Conservation (phyloP, 2,797 vertebrate species). For the Paratrypauchen microcephalus region DNA sequence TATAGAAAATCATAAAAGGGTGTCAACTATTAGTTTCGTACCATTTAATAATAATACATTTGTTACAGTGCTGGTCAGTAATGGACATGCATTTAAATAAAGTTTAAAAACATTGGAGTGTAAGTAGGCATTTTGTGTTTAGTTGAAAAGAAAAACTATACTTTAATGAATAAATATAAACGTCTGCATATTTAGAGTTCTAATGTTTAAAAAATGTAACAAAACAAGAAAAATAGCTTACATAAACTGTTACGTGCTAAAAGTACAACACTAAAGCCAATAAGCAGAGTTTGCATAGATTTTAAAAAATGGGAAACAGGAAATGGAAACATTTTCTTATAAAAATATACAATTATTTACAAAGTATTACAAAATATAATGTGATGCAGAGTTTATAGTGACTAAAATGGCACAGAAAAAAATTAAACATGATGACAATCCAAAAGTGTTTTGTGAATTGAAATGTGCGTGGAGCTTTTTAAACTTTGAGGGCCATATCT, state of each 20-base stretch:
- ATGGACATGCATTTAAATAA: constrained; percentile 7
- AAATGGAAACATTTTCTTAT: constrained; percentile 8
- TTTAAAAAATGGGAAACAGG: constrained; percentile 9
- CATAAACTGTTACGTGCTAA: constrained; percentile 29
- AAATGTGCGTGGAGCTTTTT: constrained; percentile 1
- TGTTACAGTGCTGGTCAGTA: constrained; percentile 30
- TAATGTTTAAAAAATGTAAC: constrained; percentile 11
- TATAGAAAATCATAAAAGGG: constrained; percentile 24
- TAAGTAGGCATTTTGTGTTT: not conserved
- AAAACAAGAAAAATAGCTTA: constrained; percentile 19
- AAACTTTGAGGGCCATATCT: constrained; percentile 79
- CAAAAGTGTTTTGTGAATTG: constrained; percentile 6
- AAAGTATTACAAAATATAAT: constrained; percentile 14
- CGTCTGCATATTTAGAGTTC: not conserved
- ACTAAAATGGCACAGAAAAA: not conserved
- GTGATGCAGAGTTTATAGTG: not conserved
- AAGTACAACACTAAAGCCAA: constrained; percentile 18
- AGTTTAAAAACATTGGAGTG: not conserved
- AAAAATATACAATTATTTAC: constrained; percentile 33
- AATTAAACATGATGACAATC: not conserved
- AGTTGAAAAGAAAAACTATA: not conserved
- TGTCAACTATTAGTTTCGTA: constrained; percentile 17
- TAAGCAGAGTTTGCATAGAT: constrained; percentile 56
- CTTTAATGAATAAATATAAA: not conserved
- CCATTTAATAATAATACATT: constrained; percentile 13